Evolutionary conservation across 2,888 invertebrate species (phyloP).

Genomic region (Leistus spinibarbis): DNA sequence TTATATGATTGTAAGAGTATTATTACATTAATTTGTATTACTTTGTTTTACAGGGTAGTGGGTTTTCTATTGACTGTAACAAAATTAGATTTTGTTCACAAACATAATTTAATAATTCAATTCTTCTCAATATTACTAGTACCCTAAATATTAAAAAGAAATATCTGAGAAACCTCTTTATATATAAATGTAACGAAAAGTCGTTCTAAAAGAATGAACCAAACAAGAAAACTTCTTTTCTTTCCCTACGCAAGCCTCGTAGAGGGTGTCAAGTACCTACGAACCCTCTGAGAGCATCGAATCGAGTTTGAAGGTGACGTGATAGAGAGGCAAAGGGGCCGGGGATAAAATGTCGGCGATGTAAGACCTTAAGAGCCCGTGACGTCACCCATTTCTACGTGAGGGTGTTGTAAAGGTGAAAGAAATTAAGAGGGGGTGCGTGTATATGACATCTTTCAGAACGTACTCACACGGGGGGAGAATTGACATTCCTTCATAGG

Average conservation of each 20-base stretch:
- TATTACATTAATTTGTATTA: no score
- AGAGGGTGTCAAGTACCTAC: constrained; percentile 46
- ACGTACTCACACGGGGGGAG: background rate
- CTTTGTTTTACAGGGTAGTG: no score
- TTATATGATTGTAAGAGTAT: no score
- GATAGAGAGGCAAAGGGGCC: background rate
- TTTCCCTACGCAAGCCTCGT: constrained; percentile 38
- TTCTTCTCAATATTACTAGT: no score
- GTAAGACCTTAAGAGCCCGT: background rate
- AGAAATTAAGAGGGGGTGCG: constrained; percentile 35
- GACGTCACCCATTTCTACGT: constrained; percentile 26
- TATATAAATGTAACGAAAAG: no score
- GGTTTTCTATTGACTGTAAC: no score
- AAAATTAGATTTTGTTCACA: no score
- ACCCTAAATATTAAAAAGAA: no score
- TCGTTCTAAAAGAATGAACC: constrained; percentile 55
- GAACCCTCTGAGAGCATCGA: background rate
- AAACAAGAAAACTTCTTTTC: constrained; percentile 42
- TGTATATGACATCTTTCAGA: background rate
- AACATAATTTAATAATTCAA: no score
- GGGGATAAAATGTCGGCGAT: background rate
- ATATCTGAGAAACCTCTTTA: no score
- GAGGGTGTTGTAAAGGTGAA: constrained; percentile 35
- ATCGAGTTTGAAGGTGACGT: background rate
- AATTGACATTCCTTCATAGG: background rate